A percentile compares a stretch with the other conserved stretches of the same genome.
These are phyloP conservation scores for Battus philenor DNA, from an alignment of 1,140 invertebrate species.

Conservation along the genomic window DNA sequence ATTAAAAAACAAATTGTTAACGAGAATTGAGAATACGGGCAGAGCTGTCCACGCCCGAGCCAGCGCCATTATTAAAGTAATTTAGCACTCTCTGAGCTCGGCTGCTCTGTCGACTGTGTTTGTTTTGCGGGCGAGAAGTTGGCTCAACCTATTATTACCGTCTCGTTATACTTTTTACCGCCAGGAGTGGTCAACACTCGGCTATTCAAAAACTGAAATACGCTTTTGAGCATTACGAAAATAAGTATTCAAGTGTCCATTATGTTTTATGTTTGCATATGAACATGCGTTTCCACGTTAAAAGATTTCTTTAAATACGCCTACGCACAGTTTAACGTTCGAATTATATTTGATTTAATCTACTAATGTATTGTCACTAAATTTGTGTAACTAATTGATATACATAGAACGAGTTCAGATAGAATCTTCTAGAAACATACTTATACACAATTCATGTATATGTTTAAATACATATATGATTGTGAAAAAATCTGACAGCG, in stretches of 20 bases:
- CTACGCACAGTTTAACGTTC: no score
- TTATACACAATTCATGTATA: no score
- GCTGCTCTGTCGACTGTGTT: conserved; percentile 55
- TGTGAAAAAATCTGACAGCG: no score
- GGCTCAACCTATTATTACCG: conserved; percentile 66
- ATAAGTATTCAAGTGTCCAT: conserved; percentile 9
- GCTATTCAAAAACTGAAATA: conserved; percentile 12
- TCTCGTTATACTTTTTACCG: conserved; percentile 65
- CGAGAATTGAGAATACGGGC: conserved; percentile 2
- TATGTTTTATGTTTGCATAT: conserved; percentile 1
- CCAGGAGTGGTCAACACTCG: conserved; percentile 41
- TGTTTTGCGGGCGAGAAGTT: conserved; percentile 71
- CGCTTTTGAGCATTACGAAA: conserved; percentile 11
- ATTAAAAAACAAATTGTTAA: conserved; percentile 18
- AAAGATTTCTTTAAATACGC: no score
- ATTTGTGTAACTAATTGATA: no score
- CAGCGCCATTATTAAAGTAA: conserved; percentile 56
- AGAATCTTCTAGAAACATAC: no score
- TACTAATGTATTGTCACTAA: no score
- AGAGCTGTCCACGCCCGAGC: conserved; percentile 21
- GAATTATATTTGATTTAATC: no score
- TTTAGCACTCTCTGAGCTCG: conserved; percentile 54
- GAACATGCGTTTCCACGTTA: conserved; percentile 1
- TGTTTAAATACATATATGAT: no score
- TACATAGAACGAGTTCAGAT: no score